phyloP scores from a whole-genome alignment of 2,797 vertebrate genomes.

The Schizothorax lantsangensis region DNA sequence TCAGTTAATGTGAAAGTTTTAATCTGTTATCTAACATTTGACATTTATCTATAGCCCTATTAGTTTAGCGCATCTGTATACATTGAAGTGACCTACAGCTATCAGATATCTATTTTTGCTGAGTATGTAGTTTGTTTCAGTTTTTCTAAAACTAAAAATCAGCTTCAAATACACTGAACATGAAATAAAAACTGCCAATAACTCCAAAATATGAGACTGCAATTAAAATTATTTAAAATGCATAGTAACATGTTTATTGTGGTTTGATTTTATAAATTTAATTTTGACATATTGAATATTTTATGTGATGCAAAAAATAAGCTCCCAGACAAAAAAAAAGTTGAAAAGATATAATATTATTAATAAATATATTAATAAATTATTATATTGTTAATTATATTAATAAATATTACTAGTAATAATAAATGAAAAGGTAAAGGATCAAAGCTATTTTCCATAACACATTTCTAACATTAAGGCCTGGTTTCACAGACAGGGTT shows the following conservation, averaged over 20 bases:
- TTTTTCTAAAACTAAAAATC: not conserved
- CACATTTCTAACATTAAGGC: not conserved
- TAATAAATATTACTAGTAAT: not conserved
- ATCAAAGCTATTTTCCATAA: not conserved
- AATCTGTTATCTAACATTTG: not conserved
- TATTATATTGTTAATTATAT: too few species aligned
- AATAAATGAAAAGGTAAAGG: not conserved
- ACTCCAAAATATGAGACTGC: not conserved
- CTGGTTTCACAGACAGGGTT: too few species aligned
- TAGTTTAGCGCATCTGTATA: not conserved
- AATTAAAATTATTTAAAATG: not conserved
- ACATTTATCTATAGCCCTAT: not conserved
- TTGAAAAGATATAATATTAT: not conserved
- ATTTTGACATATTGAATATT: not conserved
- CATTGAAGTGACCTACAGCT: not conserved
- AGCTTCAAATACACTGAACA: not conserved
- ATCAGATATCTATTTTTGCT: not conserved
- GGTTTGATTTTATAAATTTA: not conserved
- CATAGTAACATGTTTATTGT: not conserved
- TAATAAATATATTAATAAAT: not conserved
- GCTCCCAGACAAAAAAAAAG: not conserved
- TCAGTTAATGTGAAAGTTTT: not conserved
- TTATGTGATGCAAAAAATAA: not conserved
- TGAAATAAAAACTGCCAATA: not conserved
- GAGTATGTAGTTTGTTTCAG: not conserved